Conservation (phyloP, 2,888 invertebrate species). For the Autographa gamma region DNA sequence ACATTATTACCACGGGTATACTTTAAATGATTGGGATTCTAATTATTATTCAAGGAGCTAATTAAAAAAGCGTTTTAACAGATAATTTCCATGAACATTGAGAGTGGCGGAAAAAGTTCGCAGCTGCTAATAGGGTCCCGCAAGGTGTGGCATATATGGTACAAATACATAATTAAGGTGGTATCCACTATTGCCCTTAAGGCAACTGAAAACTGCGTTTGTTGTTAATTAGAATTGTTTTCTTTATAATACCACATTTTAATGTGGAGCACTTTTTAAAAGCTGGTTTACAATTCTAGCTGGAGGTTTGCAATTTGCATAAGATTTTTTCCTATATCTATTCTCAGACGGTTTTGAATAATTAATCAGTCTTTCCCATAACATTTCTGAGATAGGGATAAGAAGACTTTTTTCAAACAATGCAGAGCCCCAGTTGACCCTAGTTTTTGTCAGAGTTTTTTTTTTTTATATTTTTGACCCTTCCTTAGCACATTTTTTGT, state of each 20-base stretch:
- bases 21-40: slow-evolving; percentile 35
- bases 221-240: slow-evolving; percentile 34
- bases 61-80: slow-evolving; percentile 39
- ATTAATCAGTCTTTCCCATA: background rate
- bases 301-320: background rate
- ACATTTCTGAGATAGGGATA: background rate
- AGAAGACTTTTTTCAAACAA: background rate
- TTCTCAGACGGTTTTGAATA: background rate
- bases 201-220: slow-evolving; percentile 12
- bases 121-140: slow-evolving; percentile 23
- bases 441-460: background rate
- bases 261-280: slow-evolving; percentile 7
- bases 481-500: background rate
- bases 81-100: slow-evolving; percentile 22
- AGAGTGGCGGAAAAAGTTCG: slow-evolving; percentile 19
- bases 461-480: background rate
- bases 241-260: slow-evolving; percentile 7
- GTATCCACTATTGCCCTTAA: slow-evolving; percentile 18
- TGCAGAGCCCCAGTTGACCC: background rate
- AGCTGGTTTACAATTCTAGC: background rate
- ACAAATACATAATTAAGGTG: slow-evolving; percentile 22
- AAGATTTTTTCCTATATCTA: background rate
- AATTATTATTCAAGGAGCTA: slow-evolving; percentile 35
- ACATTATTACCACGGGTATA: slow-evolving; percentile 26
- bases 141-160: slow-evolving; percentile 31